Base-by-base conservation (phyloP, 2,888 invertebrate species). In the Chirona hameri region DNA sequence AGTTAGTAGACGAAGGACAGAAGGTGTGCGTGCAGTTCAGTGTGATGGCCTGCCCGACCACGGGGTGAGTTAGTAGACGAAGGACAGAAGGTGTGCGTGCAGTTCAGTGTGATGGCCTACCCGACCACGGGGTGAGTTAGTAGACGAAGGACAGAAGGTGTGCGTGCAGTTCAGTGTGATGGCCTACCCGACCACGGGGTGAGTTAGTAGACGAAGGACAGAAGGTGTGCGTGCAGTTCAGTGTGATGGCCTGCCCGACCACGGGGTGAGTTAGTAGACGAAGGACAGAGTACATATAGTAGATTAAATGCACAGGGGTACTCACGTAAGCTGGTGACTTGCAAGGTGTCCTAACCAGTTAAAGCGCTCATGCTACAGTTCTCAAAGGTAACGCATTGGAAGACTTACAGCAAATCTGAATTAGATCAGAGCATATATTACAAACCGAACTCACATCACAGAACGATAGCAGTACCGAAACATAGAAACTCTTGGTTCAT, bases 1-100 rank as follows among this genome's bases (percentile, higher is more conserved):
- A n/a, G n/a, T n/a, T n/a, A n/a, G n/a, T n/a, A n/a, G n/a, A 94
- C 86, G 91, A 90, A 84, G 90, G 90, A 87, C 95, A 95, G 87
- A 93, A 94, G 0, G 93, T 92, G 86, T 95, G 95, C 0, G 92
- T 91, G 87, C 95, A 95, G 87, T 91, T 91, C 24, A 94, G 88
- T 0, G 93, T 92, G 7, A 91, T 91, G 0, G 94, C 92, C 87
- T 89, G 86, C 39, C 83, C 57, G 82, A 39, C 39, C 39, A n/a
- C n/a, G n/a, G n/a, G n/a, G n/a, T n/a, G n/a, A n/a, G n/a, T n/a
- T n/a, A n/a, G n/a, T n/a, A n/a, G n/a, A 94, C 86, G 91, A 90
- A 84, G 90, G 90, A 87, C 95, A 95, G 87, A 93, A 94, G 0
- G 93, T 92, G 86, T 95, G 95, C 0, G 92, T 91, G 87, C 95